Conservation (phyloP, 2,888 invertebrate genomes). For the Drosophila mimetica region DNA sequence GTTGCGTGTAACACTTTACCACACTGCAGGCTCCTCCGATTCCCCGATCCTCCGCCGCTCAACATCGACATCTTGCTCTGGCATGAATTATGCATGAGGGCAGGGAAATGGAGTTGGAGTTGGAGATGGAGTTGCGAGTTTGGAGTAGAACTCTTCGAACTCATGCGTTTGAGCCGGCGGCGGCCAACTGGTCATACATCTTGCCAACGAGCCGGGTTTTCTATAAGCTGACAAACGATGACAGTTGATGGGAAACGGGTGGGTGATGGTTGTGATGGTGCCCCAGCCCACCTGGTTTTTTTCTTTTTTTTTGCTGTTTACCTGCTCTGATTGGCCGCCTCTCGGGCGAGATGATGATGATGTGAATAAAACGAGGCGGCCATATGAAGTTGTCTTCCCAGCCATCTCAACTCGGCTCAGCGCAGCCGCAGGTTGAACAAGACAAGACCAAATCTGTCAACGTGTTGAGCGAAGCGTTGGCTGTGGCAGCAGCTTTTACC, state of each 20-base stretch:
- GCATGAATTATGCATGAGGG: constrained; percentile 76
- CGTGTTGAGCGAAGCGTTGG: constrained; percentile 69
- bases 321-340: constrained; percentile 75
- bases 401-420: constrained; percentile 17
- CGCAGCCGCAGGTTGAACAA: constrained; percentile 61
- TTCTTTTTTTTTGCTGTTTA: constrained; percentile 2
- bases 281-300: constrained; percentile 17
- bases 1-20: constrained; percentile 76
- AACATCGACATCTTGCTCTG: constrained; percentile 62
- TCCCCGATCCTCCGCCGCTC: constrained; percentile 25
- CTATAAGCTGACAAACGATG: constrained; percentile 84
- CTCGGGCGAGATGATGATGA: constrained; percentile 39
- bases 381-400: constrained; percentile 69
- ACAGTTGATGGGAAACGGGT: constrained; percentile 81
- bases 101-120: constrained; percentile 28
- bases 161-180: constrained; percentile 55
- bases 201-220: constrained; percentile 59
- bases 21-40: constrained; percentile 38
- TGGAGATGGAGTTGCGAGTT: constrained; percentile 18
- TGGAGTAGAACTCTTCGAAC: constrained; percentile 16
- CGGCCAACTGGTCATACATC: constrained; percentile 71
- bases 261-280: constrained; percentile 46
- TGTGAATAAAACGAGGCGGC: constrained; percentile 45
- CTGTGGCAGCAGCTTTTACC: constrained; percentile 47
- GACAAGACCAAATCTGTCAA: constrained; percentile 77